Evolutionary conservation across 2,888 invertebrate species (phyloP), one percentile per base, ranked within the genome.

Genomic region (Drosophila merina): DNA sequence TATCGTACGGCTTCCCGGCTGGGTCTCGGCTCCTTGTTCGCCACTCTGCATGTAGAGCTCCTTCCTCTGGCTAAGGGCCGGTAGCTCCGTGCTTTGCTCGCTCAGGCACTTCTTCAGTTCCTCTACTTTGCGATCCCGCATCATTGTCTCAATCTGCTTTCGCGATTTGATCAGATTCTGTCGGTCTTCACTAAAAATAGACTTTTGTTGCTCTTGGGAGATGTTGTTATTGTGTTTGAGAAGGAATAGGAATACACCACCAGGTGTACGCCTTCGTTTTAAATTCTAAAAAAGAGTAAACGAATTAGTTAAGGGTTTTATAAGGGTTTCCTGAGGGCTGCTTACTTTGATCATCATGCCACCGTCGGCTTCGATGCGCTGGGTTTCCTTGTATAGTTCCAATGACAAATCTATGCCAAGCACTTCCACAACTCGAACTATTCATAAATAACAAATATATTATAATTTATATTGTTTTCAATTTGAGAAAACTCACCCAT

Each of bases 221-320:
- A 96, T 92, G 57, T 93, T 93, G 52, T 93, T 93, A 75, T 96
- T 94, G 70, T 94, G 93, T 90, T 96, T 96, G 25, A 97, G 92
- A n/a, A 97, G 92, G 90, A 95, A 96, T 45, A 98, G 93, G 91
- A 95, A 97, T 47, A 97, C 94, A 25, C 97, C 97, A 9, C 97
- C 97, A 0, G 97, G 95, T 4, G 97, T 97, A 74, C 97, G 93
- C 56, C 97, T 94, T 57, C 97, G 93, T 6, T 93, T 94, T 49
- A 96, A 95, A 91, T 96, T 96, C 91, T 91, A 12, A 5, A 36
- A 12, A 36, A 12, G 6, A 6, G n/a, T 2, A 36, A 12, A 0
- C 12, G 1, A 6, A 36, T 36, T 1, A 36, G 2, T 12, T 36
- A n/a, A 5, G 2, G 2, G 1, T 3, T 2, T n/a, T 5, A n/a